Percentiles rank a stretch among this genome's conserved stretches.
phyloP scores from a whole-genome alignment of 1,140 invertebrate genomes.

The Cydia amplana region DNA sequence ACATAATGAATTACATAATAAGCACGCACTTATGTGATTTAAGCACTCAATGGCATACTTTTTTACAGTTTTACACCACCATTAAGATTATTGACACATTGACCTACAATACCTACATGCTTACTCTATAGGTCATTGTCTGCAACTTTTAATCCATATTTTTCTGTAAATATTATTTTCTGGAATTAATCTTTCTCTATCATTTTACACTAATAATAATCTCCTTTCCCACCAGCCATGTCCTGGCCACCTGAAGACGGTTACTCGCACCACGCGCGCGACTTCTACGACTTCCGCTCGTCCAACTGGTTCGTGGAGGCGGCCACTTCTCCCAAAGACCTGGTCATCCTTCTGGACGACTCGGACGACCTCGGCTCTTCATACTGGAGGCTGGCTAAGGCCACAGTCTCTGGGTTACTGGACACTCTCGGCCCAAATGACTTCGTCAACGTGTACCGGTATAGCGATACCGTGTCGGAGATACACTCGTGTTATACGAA shows the following conservation, averaged over 20 bases:
- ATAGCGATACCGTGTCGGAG: conserved; percentile 87
- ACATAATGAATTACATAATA: no score
- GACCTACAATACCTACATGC: no score
- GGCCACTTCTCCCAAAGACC: conserved; percentile 97
- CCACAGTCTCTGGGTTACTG: conserved; percentile 91
- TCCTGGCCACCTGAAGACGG: conserved; percentile 76
- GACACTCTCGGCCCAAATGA: conserved; percentile 98
- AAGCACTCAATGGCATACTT: no score
- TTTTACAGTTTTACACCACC: no score
- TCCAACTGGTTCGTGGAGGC: conserved; percentile 97
- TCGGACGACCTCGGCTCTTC: conserved; percentile 94
- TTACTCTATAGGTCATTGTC: no score
- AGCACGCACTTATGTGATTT: no score
- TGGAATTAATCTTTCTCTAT: background rate
- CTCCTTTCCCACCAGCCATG: conserved; percentile 59
- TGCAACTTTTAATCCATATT: background rate
- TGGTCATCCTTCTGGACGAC: conserved; percentile 95
- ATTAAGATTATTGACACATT: no score
- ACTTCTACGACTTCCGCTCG: conserved; percentile 93
- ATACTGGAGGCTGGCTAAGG: conserved; percentile 90
- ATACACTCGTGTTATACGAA: conserved; percentile 93
- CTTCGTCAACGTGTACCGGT: conserved; percentile 96
- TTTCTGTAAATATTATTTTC: no score
- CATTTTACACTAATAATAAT: background rate
- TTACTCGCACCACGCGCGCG: conserved; percentile 80